These are phyloP conservation scores for Diadophis punctatus DNA, from an alignment of 2,113 vertebrate genomes.

Conservation along the genomic window DNA sequence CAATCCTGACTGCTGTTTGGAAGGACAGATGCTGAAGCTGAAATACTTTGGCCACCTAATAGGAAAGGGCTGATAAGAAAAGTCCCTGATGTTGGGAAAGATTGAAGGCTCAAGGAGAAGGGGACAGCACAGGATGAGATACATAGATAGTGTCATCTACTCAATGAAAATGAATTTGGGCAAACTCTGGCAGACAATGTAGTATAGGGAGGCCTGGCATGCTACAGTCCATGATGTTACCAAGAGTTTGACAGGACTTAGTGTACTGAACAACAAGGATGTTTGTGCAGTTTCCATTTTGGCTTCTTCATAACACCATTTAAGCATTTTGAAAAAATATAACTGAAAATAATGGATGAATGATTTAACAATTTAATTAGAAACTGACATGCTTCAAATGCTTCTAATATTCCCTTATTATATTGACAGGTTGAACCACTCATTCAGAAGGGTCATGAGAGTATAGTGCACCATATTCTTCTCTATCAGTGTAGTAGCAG, in stretches of 20 bases:
- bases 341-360: background rate
- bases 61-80: background rate
- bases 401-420: background rate
- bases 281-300: background rate
- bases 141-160: background rate
- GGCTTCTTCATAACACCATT: background rate
- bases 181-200: background rate
- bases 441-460: conserved; percentile 81
- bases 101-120: background rate
- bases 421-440: conserved; percentile 77
- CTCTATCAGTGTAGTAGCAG: conserved; percentile 82
- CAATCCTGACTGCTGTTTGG: background rate
- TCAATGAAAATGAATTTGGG: background rate
- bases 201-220: background rate
- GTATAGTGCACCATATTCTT: conserved; percentile 82
- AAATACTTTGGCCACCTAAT: background rate
- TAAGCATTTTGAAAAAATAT: background rate
- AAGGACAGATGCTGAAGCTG: background rate
- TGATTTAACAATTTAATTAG: background rate
- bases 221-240: background rate
- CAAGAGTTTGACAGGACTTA: background rate
- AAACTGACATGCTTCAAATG: background rate
- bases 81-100: background rate
- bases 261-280: background rate
- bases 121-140: background rate